A percentile compares a stretch with the other conserved stretches of the same genome.
Conservation (phyloP, 2,888 invertebrate species). For the Calameuta idolon region DNA sequence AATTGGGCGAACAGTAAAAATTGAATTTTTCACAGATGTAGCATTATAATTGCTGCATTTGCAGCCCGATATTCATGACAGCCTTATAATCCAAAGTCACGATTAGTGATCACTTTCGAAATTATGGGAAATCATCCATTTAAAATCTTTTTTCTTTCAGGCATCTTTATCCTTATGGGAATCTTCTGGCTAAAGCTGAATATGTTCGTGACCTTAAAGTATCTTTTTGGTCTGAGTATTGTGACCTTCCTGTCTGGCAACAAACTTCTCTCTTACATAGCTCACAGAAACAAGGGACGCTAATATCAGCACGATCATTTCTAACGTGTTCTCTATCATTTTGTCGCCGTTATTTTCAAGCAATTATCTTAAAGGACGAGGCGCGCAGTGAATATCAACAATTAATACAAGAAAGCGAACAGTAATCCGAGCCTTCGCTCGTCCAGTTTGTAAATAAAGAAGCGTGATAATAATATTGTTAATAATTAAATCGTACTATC, state of each 20-base stretch:
- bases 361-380: background rate
- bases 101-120: background rate
- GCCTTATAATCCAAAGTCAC: constrained; percentile 1
- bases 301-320: constrained; percentile 37
- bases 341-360: background rate
- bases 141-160: constrained; percentile 67
- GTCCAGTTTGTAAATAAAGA: constrained; percentile 5
- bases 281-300: constrained; percentile 63
- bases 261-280: constrained; percentile 87
- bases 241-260: constrained; percentile 96
- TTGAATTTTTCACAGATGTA: constrained; percentile 60
- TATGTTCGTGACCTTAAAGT: constrained; percentile 96
- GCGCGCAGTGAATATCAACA: background rate
- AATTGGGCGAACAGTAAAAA: constrained; percentile 52
- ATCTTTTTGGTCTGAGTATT: constrained; percentile 85
- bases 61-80: constrained; percentile 61
- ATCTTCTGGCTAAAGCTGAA: constrained; percentile 93
- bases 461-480: background rate
- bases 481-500: background rate
- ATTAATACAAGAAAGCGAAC: background rate
- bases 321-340: background rate
- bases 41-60: constrained; percentile 45
- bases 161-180: constrained; percentile 87
- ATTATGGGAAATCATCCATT: constrained; percentile 17
- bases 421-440: background rate